These are phyloP conservation scores for Poecilia velifera DNA, from an alignment of 2,797 vertebrate genomes.

Conservation along the genomic window DNA sequence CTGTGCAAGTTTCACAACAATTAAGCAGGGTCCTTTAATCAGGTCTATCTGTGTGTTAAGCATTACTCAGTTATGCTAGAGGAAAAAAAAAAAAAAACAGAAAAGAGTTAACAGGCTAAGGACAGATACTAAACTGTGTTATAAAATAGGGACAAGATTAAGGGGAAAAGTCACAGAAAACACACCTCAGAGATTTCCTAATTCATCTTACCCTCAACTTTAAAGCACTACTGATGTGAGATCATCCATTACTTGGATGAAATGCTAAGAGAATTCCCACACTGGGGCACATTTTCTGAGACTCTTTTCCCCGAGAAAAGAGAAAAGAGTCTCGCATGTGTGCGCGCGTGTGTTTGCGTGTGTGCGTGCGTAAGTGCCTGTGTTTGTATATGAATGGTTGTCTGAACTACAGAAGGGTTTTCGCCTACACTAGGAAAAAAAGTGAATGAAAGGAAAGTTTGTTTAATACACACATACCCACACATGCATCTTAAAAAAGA, in stretches of 20 bases:
- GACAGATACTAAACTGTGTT: constrained; percentile 18
- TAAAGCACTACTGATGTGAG: constrained; percentile 54
- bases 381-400: constrained; percentile 38
- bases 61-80: constrained; percentile 3
- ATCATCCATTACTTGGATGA: constrained; percentile 63
- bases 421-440: constrained; percentile 40
- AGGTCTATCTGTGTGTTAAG: constrained; percentile 21
- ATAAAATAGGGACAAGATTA: constrained; percentile 2
- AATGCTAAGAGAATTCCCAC: constrained; percentile 59
- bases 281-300: constrained; percentile 60
- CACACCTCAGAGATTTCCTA: constrained; percentile 31
- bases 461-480: constrained; percentile 40
- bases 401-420: constrained; percentile 30
- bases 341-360: constrained; percentile 1
- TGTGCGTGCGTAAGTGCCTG: constrained; percentile 9
- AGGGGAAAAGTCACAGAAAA: constrained; percentile 26
- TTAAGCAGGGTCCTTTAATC: constrained; percentile 52
- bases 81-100: constrained; percentile 47
- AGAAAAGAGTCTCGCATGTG: constrained; percentile 36
- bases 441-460: constrained; percentile 56
- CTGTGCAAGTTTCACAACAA: constrained; percentile 40
- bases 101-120: constrained; percentile 21
- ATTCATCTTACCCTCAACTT: constrained; percentile 59
- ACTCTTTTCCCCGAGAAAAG: constrained; percentile 21
- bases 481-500: constrained; percentile 22